These are phyloP conservation scores for Cyanistes caeruleus DNA, from an alignment of 2,113 vertebrate genomes.

Conservation along the genomic window DNA sequence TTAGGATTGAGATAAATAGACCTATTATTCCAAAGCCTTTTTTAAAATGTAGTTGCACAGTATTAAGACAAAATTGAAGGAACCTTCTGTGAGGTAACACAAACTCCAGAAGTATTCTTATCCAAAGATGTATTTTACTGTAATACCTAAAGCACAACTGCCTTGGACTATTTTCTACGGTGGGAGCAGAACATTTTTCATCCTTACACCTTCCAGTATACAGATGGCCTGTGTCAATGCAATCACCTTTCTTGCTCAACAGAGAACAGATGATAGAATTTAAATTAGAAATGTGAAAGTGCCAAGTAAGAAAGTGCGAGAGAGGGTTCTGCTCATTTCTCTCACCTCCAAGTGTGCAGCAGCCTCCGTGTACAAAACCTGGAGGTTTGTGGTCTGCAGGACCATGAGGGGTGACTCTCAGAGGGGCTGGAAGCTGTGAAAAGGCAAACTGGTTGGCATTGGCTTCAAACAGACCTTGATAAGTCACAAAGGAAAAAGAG, in stretches of 20 bases:
- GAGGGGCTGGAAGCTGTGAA: background rate
- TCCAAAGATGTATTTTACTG: background rate
- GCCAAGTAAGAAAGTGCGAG: background rate
- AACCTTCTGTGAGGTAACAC: background rate
- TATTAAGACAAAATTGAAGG: background rate
- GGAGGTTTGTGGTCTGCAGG: background rate
- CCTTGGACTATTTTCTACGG: background rate
- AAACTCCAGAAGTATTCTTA: background rate
- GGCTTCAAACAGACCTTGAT: background rate
- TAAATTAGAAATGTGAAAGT: conserved; percentile 3
- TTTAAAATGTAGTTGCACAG: background rate
- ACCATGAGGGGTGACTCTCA: fast-evolving
- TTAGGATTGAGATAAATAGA: conserved; percentile 24
- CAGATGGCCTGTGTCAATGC: conserved; percentile 21
- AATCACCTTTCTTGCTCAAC: background rate
- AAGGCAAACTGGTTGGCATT: background rate
- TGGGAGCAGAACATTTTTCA: background rate
- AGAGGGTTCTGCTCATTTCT: background rate
- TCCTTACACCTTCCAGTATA: background rate
- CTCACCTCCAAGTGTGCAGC: background rate
- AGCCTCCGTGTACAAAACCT: background rate
- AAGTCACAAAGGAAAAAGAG: background rate
- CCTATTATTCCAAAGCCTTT: background rate
- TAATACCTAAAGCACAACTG: background rate
- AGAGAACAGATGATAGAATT: conserved; percentile 42